These are phyloP conservation scores for Chloroclysta siterata DNA, from an alignment of 2,888 invertebrate genomes.

Conservation along the genomic window DNA sequence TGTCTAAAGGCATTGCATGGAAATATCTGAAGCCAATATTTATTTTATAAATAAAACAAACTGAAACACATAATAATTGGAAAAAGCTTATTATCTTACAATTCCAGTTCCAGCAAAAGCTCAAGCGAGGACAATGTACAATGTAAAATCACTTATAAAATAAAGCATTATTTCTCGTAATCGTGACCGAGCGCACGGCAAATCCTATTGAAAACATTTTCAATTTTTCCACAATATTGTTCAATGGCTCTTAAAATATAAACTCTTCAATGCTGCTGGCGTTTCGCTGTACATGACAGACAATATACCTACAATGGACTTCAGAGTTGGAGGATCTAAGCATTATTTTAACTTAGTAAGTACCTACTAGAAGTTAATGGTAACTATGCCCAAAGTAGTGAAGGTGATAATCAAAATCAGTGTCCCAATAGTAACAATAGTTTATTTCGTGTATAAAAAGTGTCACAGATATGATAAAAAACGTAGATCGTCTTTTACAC, in stretches of 20 bases:
- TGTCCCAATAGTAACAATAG: too few relatives aligned
- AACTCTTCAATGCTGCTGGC: neutral
- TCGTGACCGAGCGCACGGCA: neutral
- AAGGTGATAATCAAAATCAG: too few relatives aligned
- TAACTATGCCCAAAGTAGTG: too few relatives aligned
- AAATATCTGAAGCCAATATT: too few relatives aligned
- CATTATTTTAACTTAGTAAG: neutral
- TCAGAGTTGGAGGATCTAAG: neutral
- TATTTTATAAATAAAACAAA: too few relatives aligned
- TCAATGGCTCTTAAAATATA: neutral
- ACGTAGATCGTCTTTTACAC: too few relatives aligned
- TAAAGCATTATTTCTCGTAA: constrained; percentile 8
- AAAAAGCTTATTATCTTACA: neutral
- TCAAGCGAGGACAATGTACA: neutral
- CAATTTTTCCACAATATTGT: constrained; percentile 9
- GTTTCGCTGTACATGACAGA: neutral
- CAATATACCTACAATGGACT: neutral
- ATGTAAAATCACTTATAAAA: neutral
- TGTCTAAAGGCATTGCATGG: too few relatives aligned
- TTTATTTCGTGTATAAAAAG: too few relatives aligned
- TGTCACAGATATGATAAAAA: too few relatives aligned
- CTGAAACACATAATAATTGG: too few relatives aligned
- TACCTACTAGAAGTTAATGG: too few relatives aligned
- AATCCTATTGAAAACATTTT: constrained; percentile 12
- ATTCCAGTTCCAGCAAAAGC: neutral